Base-by-base conservation (phyloP, 2,797 vertebrate genomes). In the Oreonectes daqikongensis region DNA sequence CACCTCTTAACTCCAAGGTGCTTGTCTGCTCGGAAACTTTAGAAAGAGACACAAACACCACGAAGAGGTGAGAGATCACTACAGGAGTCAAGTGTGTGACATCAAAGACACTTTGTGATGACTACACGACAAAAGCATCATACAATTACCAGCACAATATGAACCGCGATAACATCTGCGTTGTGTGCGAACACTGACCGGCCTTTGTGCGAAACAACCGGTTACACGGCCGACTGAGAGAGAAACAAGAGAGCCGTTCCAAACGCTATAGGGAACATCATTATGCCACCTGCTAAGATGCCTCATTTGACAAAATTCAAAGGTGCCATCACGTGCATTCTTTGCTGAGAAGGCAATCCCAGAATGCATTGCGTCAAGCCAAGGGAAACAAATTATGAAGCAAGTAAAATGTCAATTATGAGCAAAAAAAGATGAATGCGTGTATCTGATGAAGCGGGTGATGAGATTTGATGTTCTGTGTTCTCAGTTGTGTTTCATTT, bases 11-110 rank as follows among this genome's bases (percentile, higher is more conserved):
- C 78, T 82, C 71, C 64, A 24, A 55, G 69, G 61, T 82, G 48
- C 70, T 80, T 84, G 82, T 75, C 57, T 81, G 86, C 85, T 82
- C 85, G 86, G 78, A 84, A 74, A 69, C 48, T 52, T 59, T 18
- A 65, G 28, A 57, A 81, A 81, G 64, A 35, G 26, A 79, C 55
- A 74, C 40, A 79, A 32, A 67, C 14, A 72, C 11, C n/a, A 28
- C 15, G 14, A 42, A 42, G 11, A 42, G 40, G 40, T 42, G 40
- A 42, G 40, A 40, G 38, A 40, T 40, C 9, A 40, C 38, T 40
- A 11, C 38, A 2, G 9, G 79, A 55, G 52, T 55, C 52, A 55
- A 26, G 52, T 26, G 52, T 24, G 26, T 57, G 17, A 4, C 57
- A 61, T 32, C 28, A 61, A 32, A 35, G 17, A 61, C 17, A n/a